Conservation (phyloP, 2,113 vertebrate species). For the Mormoops blainvillei region DNA sequence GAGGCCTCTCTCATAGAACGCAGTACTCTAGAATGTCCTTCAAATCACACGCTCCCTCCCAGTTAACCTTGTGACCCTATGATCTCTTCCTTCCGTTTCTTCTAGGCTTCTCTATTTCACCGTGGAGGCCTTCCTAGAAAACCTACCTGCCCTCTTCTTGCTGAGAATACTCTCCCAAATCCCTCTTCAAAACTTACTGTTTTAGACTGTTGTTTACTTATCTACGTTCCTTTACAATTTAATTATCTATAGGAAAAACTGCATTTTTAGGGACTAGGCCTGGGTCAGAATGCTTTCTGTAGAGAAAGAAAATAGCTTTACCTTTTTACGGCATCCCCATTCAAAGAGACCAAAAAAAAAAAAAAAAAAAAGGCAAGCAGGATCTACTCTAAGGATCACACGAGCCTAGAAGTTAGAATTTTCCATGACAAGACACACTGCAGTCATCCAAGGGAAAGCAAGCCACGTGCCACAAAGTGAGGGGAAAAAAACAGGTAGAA, state of each 20-base stretch:
- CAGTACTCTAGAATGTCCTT: not conserved
- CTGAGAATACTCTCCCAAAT: not conserved
- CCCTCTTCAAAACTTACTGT: not conserved
- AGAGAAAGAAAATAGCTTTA: not conserved
- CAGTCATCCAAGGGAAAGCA: not conserved
- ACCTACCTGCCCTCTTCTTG: not conserved
- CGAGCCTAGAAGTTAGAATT: not conserved
- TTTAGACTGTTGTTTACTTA: not conserved
- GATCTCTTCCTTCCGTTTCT: not conserved
- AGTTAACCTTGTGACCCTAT: not conserved
- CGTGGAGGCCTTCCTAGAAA: not conserved
- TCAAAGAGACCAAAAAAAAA: not conserved
- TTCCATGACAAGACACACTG: not conserved
- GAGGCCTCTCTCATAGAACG: not conserved
- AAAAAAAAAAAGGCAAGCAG: not conserved
- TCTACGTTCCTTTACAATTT: not conserved
- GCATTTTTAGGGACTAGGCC: not conserved
- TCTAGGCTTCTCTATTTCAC: not conserved
- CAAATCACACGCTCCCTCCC: not conserved
- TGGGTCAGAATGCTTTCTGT: not conserved
- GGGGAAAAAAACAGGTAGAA: not conserved
- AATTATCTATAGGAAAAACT: not conserved
- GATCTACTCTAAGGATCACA: not conserved
- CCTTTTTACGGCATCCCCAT: not conserved
- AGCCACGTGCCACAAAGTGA: not conserved